Evolutionary conservation across 2,888 invertebrate species (phyloP), one percentile per base, ranked within the genome.

Genomic region (Mycalesis mineus): DNA sequence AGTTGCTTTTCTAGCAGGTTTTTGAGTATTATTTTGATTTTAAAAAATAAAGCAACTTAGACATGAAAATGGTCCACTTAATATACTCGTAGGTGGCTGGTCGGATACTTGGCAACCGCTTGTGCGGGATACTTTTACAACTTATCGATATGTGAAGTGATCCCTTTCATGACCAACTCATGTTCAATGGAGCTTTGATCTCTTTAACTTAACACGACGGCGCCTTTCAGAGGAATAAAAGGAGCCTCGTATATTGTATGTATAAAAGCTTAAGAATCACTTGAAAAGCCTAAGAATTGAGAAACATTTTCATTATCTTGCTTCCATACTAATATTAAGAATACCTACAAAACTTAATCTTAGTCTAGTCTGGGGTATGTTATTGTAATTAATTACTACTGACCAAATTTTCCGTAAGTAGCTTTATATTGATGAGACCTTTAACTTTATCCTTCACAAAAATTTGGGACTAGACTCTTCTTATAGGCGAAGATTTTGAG

Each of bases 151-250:
- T 36, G 29, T 28, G 50, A 54, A 60, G 53, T 37, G 57, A 54
- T 47, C 41, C 45, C 40, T 54, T 60, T 56, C 36, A 60, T 36
- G 57, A 36, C 39, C 33, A 50, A 45, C 28, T 39, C 36, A 33
- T 52, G 29, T 57, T 57, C 54, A 57, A 57, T 54, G 33, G 45
- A 54, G 53, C 54, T 60, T 60, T 60, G 57, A 60, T 60, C 60
- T 57, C 40, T 60, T 60, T 60, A 52, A 54, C 49, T 54, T 57
- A 52, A 60, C 54, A 50, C 54, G 57, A 53, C 57, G 54, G 39
- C 37, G 54, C 48, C 33, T 52, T 52, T 52, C 42, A 51, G 11
- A 28, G 33, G 42, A 52, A 17, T 52, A 17, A 42, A 41, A 41
- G 52, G 15, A 42, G 47, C 28, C 15, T 51, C 11, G 9, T 39